Evolutionary conservation across 2,888 invertebrate genomes (phyloP).

Genomic region (Torymus auratus): DNA sequence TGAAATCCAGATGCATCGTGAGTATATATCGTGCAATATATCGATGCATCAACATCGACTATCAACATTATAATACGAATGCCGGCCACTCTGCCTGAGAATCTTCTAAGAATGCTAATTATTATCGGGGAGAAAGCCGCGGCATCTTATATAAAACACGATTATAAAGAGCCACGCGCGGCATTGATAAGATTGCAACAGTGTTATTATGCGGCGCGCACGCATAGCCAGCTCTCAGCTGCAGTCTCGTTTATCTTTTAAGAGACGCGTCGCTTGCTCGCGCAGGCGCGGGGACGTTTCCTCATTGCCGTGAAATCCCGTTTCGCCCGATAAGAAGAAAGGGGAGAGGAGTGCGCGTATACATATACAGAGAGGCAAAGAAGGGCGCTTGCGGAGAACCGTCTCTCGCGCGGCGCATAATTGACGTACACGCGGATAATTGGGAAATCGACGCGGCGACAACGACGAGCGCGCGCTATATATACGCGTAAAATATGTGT

Average conservation of each 20-base stretch:
- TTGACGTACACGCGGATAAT: constrained; percentile 63
- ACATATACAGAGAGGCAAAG: not conserved
- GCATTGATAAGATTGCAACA: constrained; percentile 49
- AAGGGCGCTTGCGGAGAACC: constrained; percentile 23
- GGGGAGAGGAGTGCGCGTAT: constrained; percentile 19
- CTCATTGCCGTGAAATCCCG: constrained; percentile 64
- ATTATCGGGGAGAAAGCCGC: constrained; percentile 16
- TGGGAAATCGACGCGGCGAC: constrained; percentile 65
- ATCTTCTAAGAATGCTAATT: constrained; percentile 43
- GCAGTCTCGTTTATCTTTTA: constrained; percentile 35
- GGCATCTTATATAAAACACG: constrained; percentile 29
- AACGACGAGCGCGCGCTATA: constrained; percentile 1
- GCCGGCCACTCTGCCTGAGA: not conserved
- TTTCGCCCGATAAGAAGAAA: constrained; percentile 48
- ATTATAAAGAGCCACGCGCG: constrained; percentile 36
- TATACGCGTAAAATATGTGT: not conserved
- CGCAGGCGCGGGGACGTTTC: constrained; percentile 62
- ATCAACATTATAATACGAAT: constrained; percentile 1
- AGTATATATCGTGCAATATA: too few species aligned
- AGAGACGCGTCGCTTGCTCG: not conserved
- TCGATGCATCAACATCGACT: too few species aligned
- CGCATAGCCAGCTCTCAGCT: too few species aligned
- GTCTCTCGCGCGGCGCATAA: constrained; percentile 34
- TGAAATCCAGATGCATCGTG: not conserved
- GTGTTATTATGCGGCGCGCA: constrained; percentile 25